Base-by-base conservation (phyloP, 2,797 vertebrate genomes). In the Australoheros facetus region DNA sequence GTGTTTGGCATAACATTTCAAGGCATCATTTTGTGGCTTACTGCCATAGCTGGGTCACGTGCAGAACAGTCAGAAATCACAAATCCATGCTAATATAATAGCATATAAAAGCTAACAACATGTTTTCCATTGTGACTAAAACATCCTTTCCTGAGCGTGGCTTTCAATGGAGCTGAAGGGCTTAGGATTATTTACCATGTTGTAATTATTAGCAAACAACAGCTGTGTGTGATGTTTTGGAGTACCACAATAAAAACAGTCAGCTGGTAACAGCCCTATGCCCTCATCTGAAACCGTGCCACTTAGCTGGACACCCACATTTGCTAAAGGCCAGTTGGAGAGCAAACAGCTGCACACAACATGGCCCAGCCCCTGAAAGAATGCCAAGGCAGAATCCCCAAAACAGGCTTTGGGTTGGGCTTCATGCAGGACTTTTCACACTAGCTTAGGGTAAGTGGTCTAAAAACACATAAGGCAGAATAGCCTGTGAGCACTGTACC, bases 291-390 rank as follows among this genome's bases (percentile, higher is more conserved):
- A 91, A 89, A 82, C 74, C 2, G 7, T 85, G 83, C 57, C 86
- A 84, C 77, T 89, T 73, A 83, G 78, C 81, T 83, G 90, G 89
- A 94, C 89, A 87, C 71, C 77, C 85, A 87, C 85, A 89, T 81
- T 85, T 75, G 54, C 73, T 79, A 11, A 56, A 79, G 84, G 84
- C 82, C 51, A 83, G 82, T 28, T 66, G 72, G 86, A 83, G 74
- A 87, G 84, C 85, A 87, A 92, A 90, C 93, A 92, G 92, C 92
- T 93, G 91, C 91, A 89, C 58, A 84, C 81, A 90, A 84, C 86
- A 86, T 73, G 83, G 59, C 87, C 88, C 83, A 91, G 79, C 88
- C 91, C 88, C 82, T 87, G 80, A 92, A 89, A 84, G 85, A 88
- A 91, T 85, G 88, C 89, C 86, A 87, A 56, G 53, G 80, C 91